These are phyloP conservation scores for Osmoderma eremita DNA, from an alignment of 2,888 invertebrate species.

Conservation along the genomic window DNA sequence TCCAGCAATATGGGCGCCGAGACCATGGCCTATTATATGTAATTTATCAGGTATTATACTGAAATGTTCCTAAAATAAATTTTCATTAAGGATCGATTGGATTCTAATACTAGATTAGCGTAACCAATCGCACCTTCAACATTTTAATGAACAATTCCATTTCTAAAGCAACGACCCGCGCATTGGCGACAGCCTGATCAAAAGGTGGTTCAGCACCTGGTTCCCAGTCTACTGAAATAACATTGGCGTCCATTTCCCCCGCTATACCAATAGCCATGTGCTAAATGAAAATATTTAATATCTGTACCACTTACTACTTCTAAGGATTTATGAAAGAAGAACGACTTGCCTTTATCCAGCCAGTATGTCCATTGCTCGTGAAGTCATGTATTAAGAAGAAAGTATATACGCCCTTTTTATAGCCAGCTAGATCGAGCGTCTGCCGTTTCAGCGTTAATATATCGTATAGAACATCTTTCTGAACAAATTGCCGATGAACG, in stretches of 20 bases:
- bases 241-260: constrained; percentile 55
- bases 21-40: constrained; percentile 67
- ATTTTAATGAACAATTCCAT: constrained; percentile 61
- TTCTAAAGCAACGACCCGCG: constrained; percentile 68
- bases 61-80: constrained; percentile 44
- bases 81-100: constrained; percentile 6
- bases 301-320: neutral
- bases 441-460: constrained; percentile 47
- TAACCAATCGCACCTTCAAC: constrained; percentile 59
- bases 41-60: constrained; percentile 53
- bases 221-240: constrained; percentile 68
- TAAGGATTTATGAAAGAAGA: neutral
- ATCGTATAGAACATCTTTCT: constrained; percentile 49
- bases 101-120: neutral
- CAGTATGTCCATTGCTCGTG: constrained; percentile 62
- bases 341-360: constrained; percentile 61
- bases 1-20: constrained; percentile 67
- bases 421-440: constrained; percentile 55
- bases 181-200: constrained; percentile 69
- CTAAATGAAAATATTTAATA: constrained; percentile 42
- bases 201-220: constrained; percentile 67
- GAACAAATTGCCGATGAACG: constrained; percentile 27
- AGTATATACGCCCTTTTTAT: constrained; percentile 50
- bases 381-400: constrained; percentile 63
- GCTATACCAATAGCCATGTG: constrained; percentile 52